These are phyloP conservation scores for Spheniscus humboldti DNA, from an alignment of 2,797 vertebrate species.

Conservation along the genomic window DNA sequence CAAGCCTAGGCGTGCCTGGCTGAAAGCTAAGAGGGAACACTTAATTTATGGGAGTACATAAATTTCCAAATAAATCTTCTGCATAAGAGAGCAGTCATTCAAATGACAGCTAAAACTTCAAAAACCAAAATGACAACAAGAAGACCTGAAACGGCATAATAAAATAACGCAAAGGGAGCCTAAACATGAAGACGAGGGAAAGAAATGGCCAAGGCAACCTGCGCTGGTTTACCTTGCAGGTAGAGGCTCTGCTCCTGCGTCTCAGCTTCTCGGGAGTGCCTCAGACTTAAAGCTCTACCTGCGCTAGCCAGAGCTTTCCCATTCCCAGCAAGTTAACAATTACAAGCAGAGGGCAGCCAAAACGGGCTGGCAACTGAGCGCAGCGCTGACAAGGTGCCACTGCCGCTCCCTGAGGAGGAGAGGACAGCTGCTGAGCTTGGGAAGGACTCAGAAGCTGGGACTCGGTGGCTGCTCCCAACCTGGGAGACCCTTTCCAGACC, in stretches of 20 bases:
- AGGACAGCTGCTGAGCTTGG: not conserved
- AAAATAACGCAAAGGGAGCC: not conserved
- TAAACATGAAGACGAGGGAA: rapidly evolving
- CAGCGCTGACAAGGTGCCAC: not conserved
- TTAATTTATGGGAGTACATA: constrained; percentile 13
- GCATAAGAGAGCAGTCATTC: not conserved
- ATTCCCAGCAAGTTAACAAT: constrained; percentile 71
- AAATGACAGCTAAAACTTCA: not conserved
- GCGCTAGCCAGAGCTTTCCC: constrained; percentile 52
- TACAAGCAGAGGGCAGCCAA: constrained; percentile 52
- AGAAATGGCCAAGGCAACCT: not conserved
- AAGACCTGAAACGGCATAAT: not conserved
- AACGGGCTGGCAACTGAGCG: not conserved
- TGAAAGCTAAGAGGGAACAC: constrained; percentile 45
- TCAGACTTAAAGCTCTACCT: constrained; percentile 56
- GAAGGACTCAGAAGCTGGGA: not conserved
- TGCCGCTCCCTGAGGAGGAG: constrained; percentile 3
- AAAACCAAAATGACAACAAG: not conserved
- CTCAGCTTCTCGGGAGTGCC: not conserved
- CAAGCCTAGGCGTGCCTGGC: constrained; percentile 61
- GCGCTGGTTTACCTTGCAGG: not conserved
- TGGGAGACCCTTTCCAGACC: not conserved
- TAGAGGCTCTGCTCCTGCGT: not conserved
- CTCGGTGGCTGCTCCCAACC: not conserved
- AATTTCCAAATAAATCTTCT: not conserved